Conservation (phyloP, 2,888 invertebrate species). For the Erynnis tages region DNA sequence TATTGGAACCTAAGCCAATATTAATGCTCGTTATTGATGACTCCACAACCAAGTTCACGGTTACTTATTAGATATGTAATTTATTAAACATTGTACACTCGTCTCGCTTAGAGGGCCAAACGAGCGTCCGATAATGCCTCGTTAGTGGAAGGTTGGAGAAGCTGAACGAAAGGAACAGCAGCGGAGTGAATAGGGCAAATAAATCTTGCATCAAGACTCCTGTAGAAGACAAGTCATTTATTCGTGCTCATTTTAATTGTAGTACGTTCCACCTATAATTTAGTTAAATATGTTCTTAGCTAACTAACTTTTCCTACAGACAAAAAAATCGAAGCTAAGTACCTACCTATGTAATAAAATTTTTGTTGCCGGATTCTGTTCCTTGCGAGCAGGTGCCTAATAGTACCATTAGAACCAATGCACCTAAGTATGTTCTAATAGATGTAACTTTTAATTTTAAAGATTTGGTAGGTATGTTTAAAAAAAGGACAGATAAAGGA, state of each 20-base stretch:
- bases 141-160: slow-evolving; percentile 42
- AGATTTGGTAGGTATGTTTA: neutral
- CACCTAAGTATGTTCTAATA: too few relatives aligned
- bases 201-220: slow-evolving; percentile 26
- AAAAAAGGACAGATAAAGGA: neutral
- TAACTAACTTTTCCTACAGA: too few relatives aligned
- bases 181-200: slow-evolving; percentile 22
- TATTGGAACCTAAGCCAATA: slow-evolving; percentile 69
- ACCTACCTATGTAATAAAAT: too few relatives aligned
- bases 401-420: too few relatives aligned
- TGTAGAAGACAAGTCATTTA: slow-evolving; percentile 2
- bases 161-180: slow-evolving; percentile 16
- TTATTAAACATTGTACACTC: slow-evolving; percentile 59
- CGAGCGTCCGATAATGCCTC: slow-evolving; percentile 48
- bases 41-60: slow-evolving; percentile 63
- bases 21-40: slow-evolving; percentile 75
- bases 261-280: neutral
- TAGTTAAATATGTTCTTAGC: too few relatives aligned
- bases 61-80: slow-evolving; percentile 64
- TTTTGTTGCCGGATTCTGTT: too few relatives aligned
- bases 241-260: neutral
- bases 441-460: too few relatives aligned
- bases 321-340: too few relatives aligned
- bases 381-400: too few relatives aligned
- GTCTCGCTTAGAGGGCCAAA: slow-evolving; percentile 49